Evolutionary conservation across 37 sponge, comb jelly and placozoan genomes (phyloP), one percentile per base, ranked within the genome.

Genomic region (Ephydatia muelleri): DNA sequence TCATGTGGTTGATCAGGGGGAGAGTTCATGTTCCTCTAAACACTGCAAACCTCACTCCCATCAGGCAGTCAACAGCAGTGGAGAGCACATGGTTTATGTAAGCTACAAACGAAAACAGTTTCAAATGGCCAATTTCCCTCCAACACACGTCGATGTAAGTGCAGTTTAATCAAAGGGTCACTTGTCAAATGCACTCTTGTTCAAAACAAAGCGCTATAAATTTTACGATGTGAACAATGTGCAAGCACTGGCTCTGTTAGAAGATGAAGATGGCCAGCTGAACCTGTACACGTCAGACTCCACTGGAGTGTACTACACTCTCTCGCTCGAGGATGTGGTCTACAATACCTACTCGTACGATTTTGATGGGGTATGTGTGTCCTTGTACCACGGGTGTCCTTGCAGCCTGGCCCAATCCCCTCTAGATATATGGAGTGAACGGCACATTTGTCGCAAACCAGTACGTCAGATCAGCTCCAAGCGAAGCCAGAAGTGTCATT

Each of bases 201-300:
- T n/a, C n/a, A n/a, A n/a, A n/a, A n/a, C n/a, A n/a, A n/a, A n/a
- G n/a, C n/a, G n/a, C n/a, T n/a, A n/a, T 11, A 19, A 57, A 19
- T 57, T 57, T 14, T 57, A 16, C 0, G 57, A 82, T 49, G 68
- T 90, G 21, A 49, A 85, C 35, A 49, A 67, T 26, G 38, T 49
- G 0, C 94, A 94, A 72, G 91, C 91, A 25, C 47, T 94, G 57
- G 91, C 88, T 68, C 48, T 94, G 34, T 75, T 94, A 21, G 48
- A 84, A 77, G 90, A 93, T 49, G 67, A 0, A 0, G 64, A 36
- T 64, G 82, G 77, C 0, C 65, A 76, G 82, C 79, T 77, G 78
- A 94, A 94, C 79, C 71, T 94, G 22, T 94, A 90, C 88, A 78
- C 90, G 65, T 94, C 94, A 9, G 94, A 94, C 37, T 65, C 31